Conservation (phyloP, 2,113 vertebrate genomes). For the Trematocara variabile region DNA sequence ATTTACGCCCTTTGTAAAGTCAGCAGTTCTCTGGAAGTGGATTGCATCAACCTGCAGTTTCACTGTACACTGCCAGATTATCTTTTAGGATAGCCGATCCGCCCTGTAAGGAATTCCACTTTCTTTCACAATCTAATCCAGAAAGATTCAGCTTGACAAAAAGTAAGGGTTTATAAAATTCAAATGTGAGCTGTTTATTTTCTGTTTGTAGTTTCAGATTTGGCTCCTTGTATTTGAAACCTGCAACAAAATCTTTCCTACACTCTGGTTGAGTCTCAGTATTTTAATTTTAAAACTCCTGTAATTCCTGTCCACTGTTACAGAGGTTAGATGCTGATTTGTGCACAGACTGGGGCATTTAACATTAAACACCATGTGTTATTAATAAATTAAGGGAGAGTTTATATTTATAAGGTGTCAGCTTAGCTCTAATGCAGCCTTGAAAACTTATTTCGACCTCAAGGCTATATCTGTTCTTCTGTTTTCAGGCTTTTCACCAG, state of each 20-base stretch:
- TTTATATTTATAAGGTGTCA: not conserved
- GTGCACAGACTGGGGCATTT: accelerated
- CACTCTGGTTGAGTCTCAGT: not conserved
- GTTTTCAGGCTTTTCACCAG: not conserved
- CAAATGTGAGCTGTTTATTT: not conserved
- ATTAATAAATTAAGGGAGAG: not conserved
- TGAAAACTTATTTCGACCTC: accelerated
- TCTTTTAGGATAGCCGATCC: not conserved
- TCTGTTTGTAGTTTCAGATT: not conserved
- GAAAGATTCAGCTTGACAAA: accelerated
- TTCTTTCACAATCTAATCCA: not conserved
- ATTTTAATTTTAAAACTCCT: not conserved
- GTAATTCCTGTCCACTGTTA: not conserved
- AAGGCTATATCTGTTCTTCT: accelerated
- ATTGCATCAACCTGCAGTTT: not conserved
- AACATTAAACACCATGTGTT: accelerated
- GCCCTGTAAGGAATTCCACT: not conserved
- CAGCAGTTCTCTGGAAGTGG: not conserved
- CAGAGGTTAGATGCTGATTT: not conserved
- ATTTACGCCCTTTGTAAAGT: not conserved
- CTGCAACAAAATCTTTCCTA: not conserved
- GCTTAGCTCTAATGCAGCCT: not conserved
- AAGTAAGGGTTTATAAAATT: not conserved
- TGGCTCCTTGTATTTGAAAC: not conserved
- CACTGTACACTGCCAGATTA: not conserved